Evolutionary conservation across 2,797 vertebrate species (phyloP), one percentile per base, ranked within the genome.

Genomic region (Telmatherina bonti): DNA sequence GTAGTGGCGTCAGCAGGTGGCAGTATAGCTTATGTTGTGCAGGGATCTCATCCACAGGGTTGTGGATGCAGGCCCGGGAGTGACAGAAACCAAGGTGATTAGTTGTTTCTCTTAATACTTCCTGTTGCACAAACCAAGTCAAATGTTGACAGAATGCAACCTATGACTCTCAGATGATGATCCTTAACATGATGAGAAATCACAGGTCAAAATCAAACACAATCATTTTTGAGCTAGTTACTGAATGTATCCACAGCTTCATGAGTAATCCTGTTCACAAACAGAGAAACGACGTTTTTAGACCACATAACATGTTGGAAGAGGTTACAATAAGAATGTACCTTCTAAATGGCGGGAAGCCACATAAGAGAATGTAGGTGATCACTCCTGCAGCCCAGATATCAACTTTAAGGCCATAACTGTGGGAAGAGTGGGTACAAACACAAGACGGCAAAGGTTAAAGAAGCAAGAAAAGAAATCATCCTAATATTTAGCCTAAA

Each of bases 381-480:
- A 99, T 99, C 89, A 99, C 96, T 0, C 98, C 98, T 7, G 97
- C 96, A 2, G 98, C 98, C 98, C 98, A 99, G 69, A 99, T 92
- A 76, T 99, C 98, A 89, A 99, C 98, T 90, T 99, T 99, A 87
- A 99, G 91, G 66, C 98, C 98, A 0, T 99, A 99, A 1, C 98
- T 99, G 87, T 58, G 15, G 29, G 38, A 35, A 56, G 13, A 70
- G 35, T 0, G n/a, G 33, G 0, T 20, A 36, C 30, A 20, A 1
- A 47, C 49, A 3, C 4, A 15, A 65, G 51, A 55, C 9, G 27
- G 31, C 51, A 51, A 56, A 41, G 45, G n/a, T 45, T 55, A 70
- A 18, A 31, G 22, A 7, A 59, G 29, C 10, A 30, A 52, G 69
- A 66, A 24, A 45, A 36, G 29, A 38, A 12, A 24, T 64, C 66